Base-by-base conservation (phyloP, 2,888 invertebrate species). In the Drosophila lutescens region DNA sequence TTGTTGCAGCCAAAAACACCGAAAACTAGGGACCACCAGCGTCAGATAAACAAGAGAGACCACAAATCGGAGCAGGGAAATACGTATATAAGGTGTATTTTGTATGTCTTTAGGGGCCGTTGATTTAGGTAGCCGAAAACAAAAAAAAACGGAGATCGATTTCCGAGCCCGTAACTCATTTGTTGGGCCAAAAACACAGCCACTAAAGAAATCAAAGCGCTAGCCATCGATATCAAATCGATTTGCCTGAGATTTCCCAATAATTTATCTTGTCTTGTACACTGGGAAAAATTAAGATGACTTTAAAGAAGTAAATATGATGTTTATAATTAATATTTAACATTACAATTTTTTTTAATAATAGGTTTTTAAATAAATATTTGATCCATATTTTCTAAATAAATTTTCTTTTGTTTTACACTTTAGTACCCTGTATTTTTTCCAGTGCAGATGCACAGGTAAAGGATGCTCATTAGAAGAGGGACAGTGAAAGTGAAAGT, bases 401-500 rank as follows among this genome's bases (percentile, higher is more conserved):
- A 38, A 7, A n/a, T 7, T 8, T 8, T 30, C 8, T 30, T 30
- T 30, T 30, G 8, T 30, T 30, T 8, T 30, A 30, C 30, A 30
- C 30, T 8, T 8, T 8, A 30, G 2, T 30, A 8, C 30, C 0
- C 7, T 8, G 0, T 1, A 1, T 30, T 13, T 47, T 30, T 47
- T 15, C 1, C 9, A 9, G 30, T 30, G 47, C n/a, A 2, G 1
- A 15, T 10, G 6, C 34, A 56, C 86, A 89, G 86, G 86, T 86
- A 89, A 89, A 82, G 86, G 83, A 78, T 67, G 83, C 63, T 86
- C 86, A 86, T 89, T 86, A 89, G 83, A 44, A 51, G 20, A 15
- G 41, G 55, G 49, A 55, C 10, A 8, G 30, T 30, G 1, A 80
- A 84, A 89, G 89, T 87, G 89, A 89, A 89, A 88, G 81, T 86